A percentile compares a stretch with the other conserved stretches of the same genome.
phyloP scores from a whole-genome alignment of 2,888 invertebrate species.

The Drosophila kokeensis region DNA sequence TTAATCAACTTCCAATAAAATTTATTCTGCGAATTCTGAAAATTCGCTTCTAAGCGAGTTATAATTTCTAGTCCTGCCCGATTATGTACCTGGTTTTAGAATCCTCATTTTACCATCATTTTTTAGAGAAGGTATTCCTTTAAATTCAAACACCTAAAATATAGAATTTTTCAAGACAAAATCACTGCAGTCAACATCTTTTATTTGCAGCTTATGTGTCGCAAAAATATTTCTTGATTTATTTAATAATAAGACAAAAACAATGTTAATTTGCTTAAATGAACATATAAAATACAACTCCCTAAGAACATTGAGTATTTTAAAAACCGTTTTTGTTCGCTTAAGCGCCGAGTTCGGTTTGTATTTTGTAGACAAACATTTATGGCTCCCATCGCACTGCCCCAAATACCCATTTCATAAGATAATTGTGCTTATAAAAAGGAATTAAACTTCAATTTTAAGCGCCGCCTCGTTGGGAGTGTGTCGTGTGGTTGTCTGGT shows the following conservation, averaged over 20 bases:
- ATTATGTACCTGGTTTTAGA: neutral
- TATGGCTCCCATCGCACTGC: slow-evolving; percentile 19
- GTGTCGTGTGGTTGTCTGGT: slow-evolving; percentile 43
- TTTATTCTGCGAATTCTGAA: neutral
- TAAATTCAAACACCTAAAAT: neutral
- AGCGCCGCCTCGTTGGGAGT: slow-evolving; percentile 30
- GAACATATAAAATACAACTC: neutral
- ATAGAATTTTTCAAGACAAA: fast-evolving
- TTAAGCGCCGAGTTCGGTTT: neutral
- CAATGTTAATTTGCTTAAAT: neutral
- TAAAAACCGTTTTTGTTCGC: slow-evolving; percentile 5
- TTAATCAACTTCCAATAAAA: neutral
- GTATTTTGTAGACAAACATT: slow-evolving; percentile 5
- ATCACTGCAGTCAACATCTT: neutral
- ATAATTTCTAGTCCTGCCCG: neutral
- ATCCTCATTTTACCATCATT: too few species aligned
- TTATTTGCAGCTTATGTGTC: neutral
- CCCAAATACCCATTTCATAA: slow-evolving; percentile 35
- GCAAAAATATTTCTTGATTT: neutral
- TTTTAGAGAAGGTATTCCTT: neutral
- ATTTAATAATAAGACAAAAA: neutral
- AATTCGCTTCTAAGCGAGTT: neutral
- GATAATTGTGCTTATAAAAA: slow-evolving; percentile 79
- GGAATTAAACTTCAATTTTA: slow-evolving; percentile 83
- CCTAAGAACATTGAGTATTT: neutral